Conservation (phyloP, 2,797 vertebrate genomes). For the Heterohyrax brucei region DNA sequence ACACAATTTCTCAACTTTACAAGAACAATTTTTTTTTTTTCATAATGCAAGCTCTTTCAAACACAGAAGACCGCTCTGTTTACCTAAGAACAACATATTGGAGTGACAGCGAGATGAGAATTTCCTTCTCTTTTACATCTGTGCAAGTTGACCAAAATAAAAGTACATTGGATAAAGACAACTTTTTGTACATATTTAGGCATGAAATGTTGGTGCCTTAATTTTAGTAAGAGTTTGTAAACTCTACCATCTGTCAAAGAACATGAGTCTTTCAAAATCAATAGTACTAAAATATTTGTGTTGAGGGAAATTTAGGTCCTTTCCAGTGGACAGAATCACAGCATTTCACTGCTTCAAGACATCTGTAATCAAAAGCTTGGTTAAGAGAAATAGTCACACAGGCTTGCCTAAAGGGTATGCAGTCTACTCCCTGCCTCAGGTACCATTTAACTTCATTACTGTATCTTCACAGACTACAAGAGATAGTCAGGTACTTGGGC, state of each 20-base stretch:
- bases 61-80: conserved; percentile 6
- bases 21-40: background rate
- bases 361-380: conserved; percentile 10
- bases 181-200: background rate
- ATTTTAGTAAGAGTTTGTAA: background rate
- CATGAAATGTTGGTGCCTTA: background rate
- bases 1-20: background rate
- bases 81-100: background rate
- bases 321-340: background rate
- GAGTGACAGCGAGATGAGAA: background rate
- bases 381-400: background rate
- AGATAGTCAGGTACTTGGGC: background rate
- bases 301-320: background rate
- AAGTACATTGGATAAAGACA: background rate
- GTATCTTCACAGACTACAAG: background rate
- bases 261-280: background rate
- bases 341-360: background rate
- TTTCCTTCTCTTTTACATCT: background rate
- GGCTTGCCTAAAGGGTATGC: background rate
- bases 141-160: background rate
- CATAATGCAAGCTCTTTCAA: conserved; percentile 27
- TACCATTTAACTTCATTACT: background rate
- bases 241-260: background rate
- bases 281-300: background rate
- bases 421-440: background rate